phyloP scores from a whole-genome alignment of 2,888 invertebrate species.

The Pogonocherus hispidulus region DNA sequence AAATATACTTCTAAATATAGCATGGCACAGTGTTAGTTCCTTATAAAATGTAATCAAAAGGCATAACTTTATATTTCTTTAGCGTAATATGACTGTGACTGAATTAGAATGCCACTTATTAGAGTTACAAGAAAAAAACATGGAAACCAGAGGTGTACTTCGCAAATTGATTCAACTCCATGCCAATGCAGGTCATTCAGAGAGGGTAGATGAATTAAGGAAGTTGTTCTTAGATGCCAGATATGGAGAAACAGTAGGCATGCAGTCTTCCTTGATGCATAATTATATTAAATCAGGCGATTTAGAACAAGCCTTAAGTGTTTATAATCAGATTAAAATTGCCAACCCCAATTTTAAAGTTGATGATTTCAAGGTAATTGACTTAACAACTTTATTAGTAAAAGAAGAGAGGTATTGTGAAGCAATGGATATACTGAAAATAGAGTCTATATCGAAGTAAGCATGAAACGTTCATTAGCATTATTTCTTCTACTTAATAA shows the following conservation, averaged over 20 bases:
- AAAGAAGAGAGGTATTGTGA: constrained; percentile 68
- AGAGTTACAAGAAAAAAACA: constrained; percentile 76
- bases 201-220: constrained; percentile 70
- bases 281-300: constrained; percentile 73
- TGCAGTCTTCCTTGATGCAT: constrained; percentile 77
- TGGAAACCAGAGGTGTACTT: constrained; percentile 78
- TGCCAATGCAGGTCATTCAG: constrained; percentile 72
- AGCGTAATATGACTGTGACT: constrained; percentile 76
- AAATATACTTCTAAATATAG: too few relatives aligned
- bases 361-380: constrained; percentile 78
- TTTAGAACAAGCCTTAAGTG: constrained; percentile 71
- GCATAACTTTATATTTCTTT: constrained; percentile 42
- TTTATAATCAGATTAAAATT: constrained; percentile 71
- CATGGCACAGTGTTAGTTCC: too few relatives aligned
- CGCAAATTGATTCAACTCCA: constrained; percentile 74
- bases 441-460: constrained; percentile 61
- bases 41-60: too few relatives aligned
- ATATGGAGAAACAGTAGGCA: constrained; percentile 68
- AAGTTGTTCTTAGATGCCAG: constrained; percentile 43
- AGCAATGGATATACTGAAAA: constrained; percentile 70
- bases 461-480: too few relatives aligned
- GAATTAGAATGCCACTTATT: constrained; percentile 76
- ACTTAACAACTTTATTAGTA: constrained; percentile 75
- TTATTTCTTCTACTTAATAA: too few relatives aligned
- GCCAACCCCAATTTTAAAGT: constrained; percentile 72